These are phyloP conservation scores for Stegodyphus dumicola DNA, from an alignment of 1,140 invertebrate genomes.

Conservation along the genomic window DNA sequence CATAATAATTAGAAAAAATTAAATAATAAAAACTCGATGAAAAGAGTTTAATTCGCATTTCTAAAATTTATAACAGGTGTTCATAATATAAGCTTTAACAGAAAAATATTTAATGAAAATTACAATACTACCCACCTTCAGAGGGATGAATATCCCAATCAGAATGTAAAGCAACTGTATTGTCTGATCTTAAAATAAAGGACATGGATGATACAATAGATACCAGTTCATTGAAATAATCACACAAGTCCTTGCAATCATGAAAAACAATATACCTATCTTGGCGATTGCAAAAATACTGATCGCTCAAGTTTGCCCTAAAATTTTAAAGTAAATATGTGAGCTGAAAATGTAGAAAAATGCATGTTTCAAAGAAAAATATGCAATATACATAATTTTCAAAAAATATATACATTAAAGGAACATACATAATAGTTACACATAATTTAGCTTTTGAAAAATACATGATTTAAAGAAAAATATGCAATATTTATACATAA, in stretches of 20 bases:
- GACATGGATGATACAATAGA: conserved; percentile 71
- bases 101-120: not conserved
- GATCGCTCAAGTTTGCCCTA: conserved; percentile 95
- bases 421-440: too few relatives aligned
- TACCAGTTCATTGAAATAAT: conserved; percentile 81
- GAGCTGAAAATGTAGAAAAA: too few relatives aligned
- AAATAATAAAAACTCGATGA: not conserved
- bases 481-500: too few relatives aligned
- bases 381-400: too few relatives aligned
- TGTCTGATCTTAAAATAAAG: conserved; percentile 68
- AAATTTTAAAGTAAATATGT: conserved; percentile 61
- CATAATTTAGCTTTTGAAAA: too few relatives aligned
- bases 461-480: too few relatives aligned
- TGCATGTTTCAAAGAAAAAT: too few relatives aligned
- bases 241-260: conserved; percentile 80
- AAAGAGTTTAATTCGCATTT: not conserved
- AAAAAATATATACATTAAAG: too few relatives aligned
- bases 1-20: not conserved
- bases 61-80: not conserved
- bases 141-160: conserved; percentile 55
- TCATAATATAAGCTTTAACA: not conserved
- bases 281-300: conserved; percentile 97
- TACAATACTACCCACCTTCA: conserved; percentile 24
- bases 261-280: conserved; percentile 95
- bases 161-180: conserved; percentile 66